phyloP scores from a whole-genome alignment of 30 jellyfish, hydroid and myxozoan genomes.

The Turritopsis dohrnii region DNA sequence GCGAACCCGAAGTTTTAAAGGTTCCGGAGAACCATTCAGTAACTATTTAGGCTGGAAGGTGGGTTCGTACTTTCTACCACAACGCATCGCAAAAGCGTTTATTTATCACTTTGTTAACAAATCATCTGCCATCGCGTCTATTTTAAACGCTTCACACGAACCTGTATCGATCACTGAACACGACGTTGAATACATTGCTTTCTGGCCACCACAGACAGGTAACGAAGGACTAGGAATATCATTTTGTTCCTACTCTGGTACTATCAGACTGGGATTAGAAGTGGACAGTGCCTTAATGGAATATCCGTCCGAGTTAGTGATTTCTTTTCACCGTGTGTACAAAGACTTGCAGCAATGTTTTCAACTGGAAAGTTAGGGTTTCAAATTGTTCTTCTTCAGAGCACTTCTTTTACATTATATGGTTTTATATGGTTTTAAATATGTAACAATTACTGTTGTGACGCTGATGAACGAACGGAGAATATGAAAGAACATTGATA shows the following conservation, averaged over 20 bases:
- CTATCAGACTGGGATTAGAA: slow-evolving; percentile 52
- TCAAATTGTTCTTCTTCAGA: not conserved
- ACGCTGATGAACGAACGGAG: too few relatives aligned
- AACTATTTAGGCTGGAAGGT: slow-evolving; percentile 38
- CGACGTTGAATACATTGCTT: slow-evolving; percentile 37
- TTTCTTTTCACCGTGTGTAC: not conserved
- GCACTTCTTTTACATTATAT: not conserved
- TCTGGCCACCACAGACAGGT: slow-evolving; percentile 92
- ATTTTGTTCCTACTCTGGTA: slow-evolving; percentile 44
- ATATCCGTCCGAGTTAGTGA: slow-evolving; percentile 42
- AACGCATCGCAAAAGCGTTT: slow-evolving; percentile 30
- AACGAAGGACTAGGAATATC: slow-evolving; percentile 70
- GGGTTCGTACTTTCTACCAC: slow-evolving; percentile 48
- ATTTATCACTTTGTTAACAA: slow-evolving; percentile 52
- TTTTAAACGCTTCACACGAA: slow-evolving; percentile 77
- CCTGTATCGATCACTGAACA: slow-evolving; percentile 44
- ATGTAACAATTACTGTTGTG: too few relatives aligned
- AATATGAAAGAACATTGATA: too few relatives aligned
- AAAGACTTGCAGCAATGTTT: not conserved
- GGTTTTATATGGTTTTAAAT: too few relatives aligned
- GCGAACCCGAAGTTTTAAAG: slow-evolving; percentile 46
- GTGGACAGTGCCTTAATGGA: slow-evolving; percentile 42
- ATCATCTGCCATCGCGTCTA: slow-evolving; percentile 68
- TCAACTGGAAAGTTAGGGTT: not conserved
- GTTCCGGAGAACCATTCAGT: slow-evolving; percentile 75